A percentile compares a stretch with the other conserved stretches of the same genome.
Conservation (phyloP, 1,140 invertebrate genomes). For the Lepidostoma basale region DNA sequence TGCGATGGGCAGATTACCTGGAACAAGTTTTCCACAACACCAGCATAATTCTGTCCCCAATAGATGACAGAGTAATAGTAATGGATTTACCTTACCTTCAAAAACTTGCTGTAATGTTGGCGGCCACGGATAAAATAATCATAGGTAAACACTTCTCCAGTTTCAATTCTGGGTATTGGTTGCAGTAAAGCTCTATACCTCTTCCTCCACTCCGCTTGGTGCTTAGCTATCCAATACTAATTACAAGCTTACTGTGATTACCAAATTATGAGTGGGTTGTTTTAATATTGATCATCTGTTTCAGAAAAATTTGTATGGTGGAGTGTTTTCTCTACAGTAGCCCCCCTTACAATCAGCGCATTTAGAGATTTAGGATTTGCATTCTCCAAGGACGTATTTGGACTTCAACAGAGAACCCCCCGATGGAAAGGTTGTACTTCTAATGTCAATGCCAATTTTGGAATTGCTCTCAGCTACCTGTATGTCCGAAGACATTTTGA, state of each 20-base stretch:
- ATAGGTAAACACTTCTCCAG: conserved; percentile 64
- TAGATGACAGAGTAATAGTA: conserved; percentile 63
- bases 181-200: no score
- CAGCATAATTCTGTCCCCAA: conserved; percentile 60
- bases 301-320: conserved; percentile 70
- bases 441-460: conserved; percentile 78
- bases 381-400: conserved; percentile 67
- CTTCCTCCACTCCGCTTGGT: no score
- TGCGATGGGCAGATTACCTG: conserved; percentile 73
- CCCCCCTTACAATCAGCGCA: conserved; percentile 64
- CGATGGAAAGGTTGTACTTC: conserved; percentile 77
- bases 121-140: conserved; percentile 58
- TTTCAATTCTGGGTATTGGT: no score
- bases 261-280: no score
- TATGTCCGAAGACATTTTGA: conserved; percentile 77
- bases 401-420: conserved; percentile 65
- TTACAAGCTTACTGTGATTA: no score
- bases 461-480: conserved; percentile 77
- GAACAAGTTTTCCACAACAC: conserved; percentile 65
- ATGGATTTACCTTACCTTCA: conserved; percentile 68
- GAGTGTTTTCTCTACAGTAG: conserved; percentile 69
- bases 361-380: conserved; percentile 68
- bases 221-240: no score
- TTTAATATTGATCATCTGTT: conserved; percentile 45
- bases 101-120: conserved; percentile 61